Evolutionary conservation across 2,888 invertebrate species (phyloP).

Genomic region (Philhelius pedissequus): DNA sequence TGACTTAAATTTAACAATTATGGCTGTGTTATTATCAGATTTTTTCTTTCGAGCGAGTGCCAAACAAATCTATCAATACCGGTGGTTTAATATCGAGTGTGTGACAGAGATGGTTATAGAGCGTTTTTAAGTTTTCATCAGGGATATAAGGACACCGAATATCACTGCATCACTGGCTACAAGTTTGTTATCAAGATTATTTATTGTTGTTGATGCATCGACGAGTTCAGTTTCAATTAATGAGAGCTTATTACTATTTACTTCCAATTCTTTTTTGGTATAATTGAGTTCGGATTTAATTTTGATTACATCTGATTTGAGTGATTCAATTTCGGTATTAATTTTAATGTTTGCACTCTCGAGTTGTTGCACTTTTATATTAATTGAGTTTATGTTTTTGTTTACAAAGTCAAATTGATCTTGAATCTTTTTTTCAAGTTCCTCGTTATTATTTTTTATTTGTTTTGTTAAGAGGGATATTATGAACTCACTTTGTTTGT

Average conservation of each 20-base stretch:
- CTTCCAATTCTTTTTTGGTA: too few species aligned
- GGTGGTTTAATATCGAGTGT: not conserved
- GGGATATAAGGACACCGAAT: not conserved
- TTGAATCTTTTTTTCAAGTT: not conserved
- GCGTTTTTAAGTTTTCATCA: not conserved
- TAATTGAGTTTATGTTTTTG: not conserved
- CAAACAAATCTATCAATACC: not conserved
- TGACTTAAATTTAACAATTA: not conserved
- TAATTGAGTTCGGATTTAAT: not conserved
- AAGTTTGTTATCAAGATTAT: not conserved
- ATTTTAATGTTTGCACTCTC: not conserved
- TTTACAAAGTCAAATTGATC: not conserved
- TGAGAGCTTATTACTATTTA: too few species aligned
- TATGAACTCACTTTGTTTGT: not conserved
- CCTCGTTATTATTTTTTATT: not conserved
- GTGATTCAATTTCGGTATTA: not conserved
- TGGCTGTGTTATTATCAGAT: not conserved
- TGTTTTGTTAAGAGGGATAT: not conserved
- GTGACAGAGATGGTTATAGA: not conserved
- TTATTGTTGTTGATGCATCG: not conserved
- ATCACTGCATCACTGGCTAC: constrained; percentile 4
- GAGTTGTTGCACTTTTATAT: not conserved
- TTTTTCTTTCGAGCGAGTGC: not conserved
- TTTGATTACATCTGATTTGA: not conserved
- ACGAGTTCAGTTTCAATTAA: not conserved